A percentile compares a stretch with the other conserved stretches of the same genome.
Evolutionary conservation across 1,140 invertebrate species (phyloP).

Genomic region (Nautilus pompilius): DNA sequence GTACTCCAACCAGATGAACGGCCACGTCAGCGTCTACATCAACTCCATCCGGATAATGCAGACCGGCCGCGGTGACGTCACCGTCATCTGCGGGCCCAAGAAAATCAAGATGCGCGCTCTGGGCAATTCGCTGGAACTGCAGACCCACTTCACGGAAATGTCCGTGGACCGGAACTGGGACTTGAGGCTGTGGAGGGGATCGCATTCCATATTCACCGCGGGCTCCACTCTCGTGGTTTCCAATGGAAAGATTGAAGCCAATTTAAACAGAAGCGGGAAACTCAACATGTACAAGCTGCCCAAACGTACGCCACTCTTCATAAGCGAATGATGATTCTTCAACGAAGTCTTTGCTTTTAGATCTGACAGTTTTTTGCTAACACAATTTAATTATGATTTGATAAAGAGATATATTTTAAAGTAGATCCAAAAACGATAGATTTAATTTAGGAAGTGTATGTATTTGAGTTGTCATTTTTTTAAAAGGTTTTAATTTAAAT

Average conservation of each 20-base stretch:
- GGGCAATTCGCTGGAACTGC: constrained; percentile 19
- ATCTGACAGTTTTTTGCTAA: no score
- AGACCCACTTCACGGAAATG: constrained; percentile 37
- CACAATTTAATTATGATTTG: no score
- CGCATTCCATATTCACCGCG: constrained; percentile 24
- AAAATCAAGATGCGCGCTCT: constrained; percentile 32
- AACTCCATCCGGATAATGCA: constrained; percentile 43
- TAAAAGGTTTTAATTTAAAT: no score
- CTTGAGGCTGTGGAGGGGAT: constrained; percentile 24
- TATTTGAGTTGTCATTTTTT: no score
- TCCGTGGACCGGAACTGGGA: constrained; percentile 32
- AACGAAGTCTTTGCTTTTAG: no score
- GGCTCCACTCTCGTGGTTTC: constrained; percentile 26
- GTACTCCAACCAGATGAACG: constrained; percentile 29
- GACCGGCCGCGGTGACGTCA: constrained; percentile 35
- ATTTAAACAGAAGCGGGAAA: no score
- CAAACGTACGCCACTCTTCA: no score
- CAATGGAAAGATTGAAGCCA: constrained; percentile 38
- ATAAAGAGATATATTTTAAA: no score
- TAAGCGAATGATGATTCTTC: no score
- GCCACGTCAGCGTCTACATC: constrained; percentile 32
- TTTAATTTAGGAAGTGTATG: no score
- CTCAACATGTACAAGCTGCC: no score
- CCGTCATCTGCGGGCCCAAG: constrained; percentile 35
- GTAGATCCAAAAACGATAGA: no score